These are phyloP conservation scores for Hermaeophaga mercurialis DNA, from an alignment of 2,888 invertebrate genomes.

Conservation along the genomic window DNA sequence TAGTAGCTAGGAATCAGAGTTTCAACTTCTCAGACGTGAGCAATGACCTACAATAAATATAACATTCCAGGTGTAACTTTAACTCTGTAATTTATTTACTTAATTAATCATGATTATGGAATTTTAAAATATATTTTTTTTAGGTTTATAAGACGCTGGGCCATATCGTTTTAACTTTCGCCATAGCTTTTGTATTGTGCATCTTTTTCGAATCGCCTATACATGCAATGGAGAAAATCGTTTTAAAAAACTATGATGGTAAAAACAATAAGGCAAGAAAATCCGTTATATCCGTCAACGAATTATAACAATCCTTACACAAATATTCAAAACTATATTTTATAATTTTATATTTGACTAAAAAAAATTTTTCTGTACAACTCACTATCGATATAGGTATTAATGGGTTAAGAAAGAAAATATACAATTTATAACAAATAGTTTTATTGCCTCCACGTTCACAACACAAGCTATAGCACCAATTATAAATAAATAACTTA, in stretches of 20 bases:
- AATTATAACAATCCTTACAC: too few species aligned
- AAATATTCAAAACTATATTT: too few species aligned
- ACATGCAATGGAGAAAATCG: constrained; percentile 70
- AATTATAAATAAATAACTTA: constrained; percentile 19
- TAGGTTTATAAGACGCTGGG: constrained; percentile 65
- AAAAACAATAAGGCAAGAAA: constrained; percentile 8
- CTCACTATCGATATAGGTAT: too few species aligned
- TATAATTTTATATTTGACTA: too few species aligned
- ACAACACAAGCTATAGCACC: constrained; percentile 6
- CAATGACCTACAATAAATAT: too few species aligned
- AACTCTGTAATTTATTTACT: too few species aligned
- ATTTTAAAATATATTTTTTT: too few species aligned
- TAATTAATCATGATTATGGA: constrained; percentile 1
- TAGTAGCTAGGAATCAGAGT: too few species aligned
- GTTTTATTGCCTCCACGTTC: constrained; percentile 7
- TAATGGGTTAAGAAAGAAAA: background rate
- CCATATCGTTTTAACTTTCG: constrained; percentile 67
- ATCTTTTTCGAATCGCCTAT: constrained; percentile 74
- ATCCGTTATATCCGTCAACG: background rate
- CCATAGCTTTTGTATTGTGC: constrained; percentile 67
- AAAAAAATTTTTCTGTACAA: too few species aligned
- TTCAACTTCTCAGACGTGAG: too few species aligned
- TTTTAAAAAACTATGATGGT: constrained; percentile 58
- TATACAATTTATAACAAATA: background rate
- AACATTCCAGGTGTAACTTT: too few species aligned